Base-by-base conservation (phyloP, 2,113 vertebrate genomes). In the Salvelinus namaycush region DNA sequence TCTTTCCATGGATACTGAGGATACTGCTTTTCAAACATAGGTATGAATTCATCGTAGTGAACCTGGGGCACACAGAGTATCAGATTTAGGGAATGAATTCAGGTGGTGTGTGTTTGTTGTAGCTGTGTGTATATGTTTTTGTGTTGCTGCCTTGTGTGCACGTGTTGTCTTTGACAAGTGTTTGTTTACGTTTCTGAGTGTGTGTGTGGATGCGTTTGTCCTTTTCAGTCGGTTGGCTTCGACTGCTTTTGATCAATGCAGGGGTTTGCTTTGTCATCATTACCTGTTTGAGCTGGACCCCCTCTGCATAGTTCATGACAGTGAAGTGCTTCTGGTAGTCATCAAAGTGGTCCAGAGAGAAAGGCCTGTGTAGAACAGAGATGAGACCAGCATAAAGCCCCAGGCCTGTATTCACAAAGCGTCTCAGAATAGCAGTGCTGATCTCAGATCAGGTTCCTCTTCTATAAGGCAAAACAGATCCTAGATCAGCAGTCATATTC, bases 251-350 rank as follows among this genome's bases (percentile, higher is more conserved):
- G 31, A 34, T 34, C 5, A 1, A 34, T 1, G 31, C 1, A 1
- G 6, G 49, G 49, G 26, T 26, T 66, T 66, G 64, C 24, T 66
- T 29, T 66, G 12, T 12, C 12, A 48, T 24, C 34, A 34, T 54
- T 80, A 97, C 97, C 95, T 99, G 98, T 82, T 98, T 98, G 4
- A 99, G 92, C 18, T 92, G 79, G 75, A 92, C 91, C 2, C 90
- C 92, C 0, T 94, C 92, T 11, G 92, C 85, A 0, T 99, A 99
- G 90, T 99, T 99, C 98, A 99, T 99, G 64, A 99, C 97, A 0
- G 97, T 99, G 93, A 96, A 99, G 85, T 99, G 98, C 74, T 99
- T 98, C 84, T 99, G 95, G 0, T 98, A 98, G 84, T 99, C 96
- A 49, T 98, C 97, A 79, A 97, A 91, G 76, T 95, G 93, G 7